Evolutionary conservation across 2,113 vertebrate species (phyloP).

Genomic region (Gobiocypris rarus): DNA sequence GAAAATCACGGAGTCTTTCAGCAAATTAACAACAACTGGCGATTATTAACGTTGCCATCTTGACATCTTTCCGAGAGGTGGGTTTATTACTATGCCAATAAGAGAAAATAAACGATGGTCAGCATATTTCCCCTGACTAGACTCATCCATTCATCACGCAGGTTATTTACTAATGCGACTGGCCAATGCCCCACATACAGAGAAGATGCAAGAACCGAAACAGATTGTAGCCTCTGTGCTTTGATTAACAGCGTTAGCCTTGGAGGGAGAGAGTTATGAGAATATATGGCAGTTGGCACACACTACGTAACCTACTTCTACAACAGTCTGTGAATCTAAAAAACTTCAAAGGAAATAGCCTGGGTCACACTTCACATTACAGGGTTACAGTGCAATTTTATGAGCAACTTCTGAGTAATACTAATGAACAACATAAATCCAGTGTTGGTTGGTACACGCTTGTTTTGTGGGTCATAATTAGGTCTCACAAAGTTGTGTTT

Average conservation of each 20-base stretch:
- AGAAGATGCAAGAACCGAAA: constrained; percentile 14
- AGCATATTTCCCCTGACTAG: background rate
- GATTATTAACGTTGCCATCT: background rate
- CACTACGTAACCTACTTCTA: constrained; percentile 27
- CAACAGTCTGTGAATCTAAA: constrained; percentile 13
- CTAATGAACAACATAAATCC: background rate
- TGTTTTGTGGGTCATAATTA: background rate
- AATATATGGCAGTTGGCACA: constrained; percentile 11
- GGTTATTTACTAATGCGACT: constrained; percentile 35
- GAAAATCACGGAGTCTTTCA: background rate
- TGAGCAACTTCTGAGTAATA: background rate
- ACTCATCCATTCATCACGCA: constrained; percentile 16
- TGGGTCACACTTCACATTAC: background rate
- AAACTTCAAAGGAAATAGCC: background rate
- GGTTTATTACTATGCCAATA: background rate
- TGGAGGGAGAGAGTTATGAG: constrained; percentile 14
- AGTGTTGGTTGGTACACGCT: background rate
- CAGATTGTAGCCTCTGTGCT: constrained; percentile 29
- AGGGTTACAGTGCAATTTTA: background rate
- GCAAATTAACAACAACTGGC: background rate
- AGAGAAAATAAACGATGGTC: background rate
- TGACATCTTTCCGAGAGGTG: background rate
- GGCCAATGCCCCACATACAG: constrained; percentile 36
- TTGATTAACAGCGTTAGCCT: constrained; percentile 38
- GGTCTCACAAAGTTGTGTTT: background rate